Conservation (phyloP, 2,888 invertebrate genomes). For the Drymonia ruficornis region DNA sequence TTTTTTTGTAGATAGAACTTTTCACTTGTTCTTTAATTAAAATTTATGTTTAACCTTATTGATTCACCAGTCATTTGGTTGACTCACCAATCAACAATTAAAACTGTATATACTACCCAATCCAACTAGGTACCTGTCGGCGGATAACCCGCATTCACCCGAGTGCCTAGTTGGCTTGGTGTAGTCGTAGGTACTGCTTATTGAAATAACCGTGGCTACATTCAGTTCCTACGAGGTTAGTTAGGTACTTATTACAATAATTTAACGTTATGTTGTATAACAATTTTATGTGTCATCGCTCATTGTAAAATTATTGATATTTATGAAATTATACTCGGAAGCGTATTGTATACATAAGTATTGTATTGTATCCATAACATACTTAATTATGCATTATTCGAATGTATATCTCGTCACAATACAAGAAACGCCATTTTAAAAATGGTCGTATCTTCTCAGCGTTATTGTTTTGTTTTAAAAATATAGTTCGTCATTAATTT, state of each 20-base stretch:
- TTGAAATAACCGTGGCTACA: neutral
- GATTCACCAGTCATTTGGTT: neutral
- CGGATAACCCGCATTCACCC: too few relatives aligned
- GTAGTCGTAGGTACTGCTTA: too few relatives aligned
- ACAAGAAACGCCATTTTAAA: conserved; percentile 30
- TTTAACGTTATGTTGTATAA: conserved; percentile 3
- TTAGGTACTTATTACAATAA: conserved; percentile 24
- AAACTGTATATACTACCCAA: too few relatives aligned
- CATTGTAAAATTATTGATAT: conserved; percentile 2
- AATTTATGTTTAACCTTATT: neutral
- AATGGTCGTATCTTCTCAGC: conserved; percentile 22
- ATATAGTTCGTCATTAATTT: conserved; percentile 49
- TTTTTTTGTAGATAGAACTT: neutral
- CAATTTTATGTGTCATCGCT: neutral
- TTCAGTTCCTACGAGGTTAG: conserved; percentile 33
- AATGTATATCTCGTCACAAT: conserved; percentile 7
- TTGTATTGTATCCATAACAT: too few relatives aligned
- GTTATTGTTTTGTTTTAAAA: conserved; percentile 13
- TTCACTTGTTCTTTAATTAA: neutral
- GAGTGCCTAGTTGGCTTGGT: too few relatives aligned
- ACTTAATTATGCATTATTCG: neutral
- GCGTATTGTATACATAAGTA: neutral
- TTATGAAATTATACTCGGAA: neutral
- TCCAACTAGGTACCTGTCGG: too few relatives aligned
- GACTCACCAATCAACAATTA: too few relatives aligned